Conservation (phyloP, 1,140 invertebrate genomes). For the Gerris buenoi region DNA sequence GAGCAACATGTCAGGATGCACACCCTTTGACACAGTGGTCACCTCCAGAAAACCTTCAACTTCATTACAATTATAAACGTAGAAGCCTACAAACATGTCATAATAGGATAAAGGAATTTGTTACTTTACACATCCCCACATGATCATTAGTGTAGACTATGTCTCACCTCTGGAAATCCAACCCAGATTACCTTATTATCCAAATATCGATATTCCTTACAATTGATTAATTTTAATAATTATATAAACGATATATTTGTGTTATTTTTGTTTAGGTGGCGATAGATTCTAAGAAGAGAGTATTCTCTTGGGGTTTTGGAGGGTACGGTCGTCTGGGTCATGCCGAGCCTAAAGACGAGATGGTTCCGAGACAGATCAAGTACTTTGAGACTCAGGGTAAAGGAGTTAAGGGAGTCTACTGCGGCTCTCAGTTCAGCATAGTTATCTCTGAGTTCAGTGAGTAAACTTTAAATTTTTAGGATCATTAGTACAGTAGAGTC, state of each 20-base stretch:
- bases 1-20: no score
- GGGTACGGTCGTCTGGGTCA: slow-evolving; percentile 85
- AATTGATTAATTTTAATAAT: background rate
- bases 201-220: no score
- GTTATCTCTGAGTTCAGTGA: slow-evolving; percentile 64
- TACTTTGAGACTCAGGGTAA: slow-evolving; percentile 70
- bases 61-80: no score
- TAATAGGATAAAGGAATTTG: no score
- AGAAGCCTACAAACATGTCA: no score
- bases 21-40: no score
- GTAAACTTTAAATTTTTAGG: slow-evolving; percentile 17
- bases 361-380: slow-evolving; percentile 75
- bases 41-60: no score
- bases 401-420: slow-evolving; percentile 61
- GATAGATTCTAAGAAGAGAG: slow-evolving; percentile 68
- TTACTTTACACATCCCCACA: no score
- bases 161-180: no score
- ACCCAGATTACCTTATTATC: no score
- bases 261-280: slow-evolving; percentile 46
- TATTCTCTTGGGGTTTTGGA: slow-evolving; percentile 88
- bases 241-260: background rate
- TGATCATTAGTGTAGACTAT: no score
- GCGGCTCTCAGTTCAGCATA: slow-evolving; percentile 73
- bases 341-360: slow-evolving; percentile 77
- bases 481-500: no score